Evolutionary conservation across 2,888 invertebrate genomes (phyloP), one percentile per base, ranked within the genome.

Genomic region (Cheilosia soror): DNA sequence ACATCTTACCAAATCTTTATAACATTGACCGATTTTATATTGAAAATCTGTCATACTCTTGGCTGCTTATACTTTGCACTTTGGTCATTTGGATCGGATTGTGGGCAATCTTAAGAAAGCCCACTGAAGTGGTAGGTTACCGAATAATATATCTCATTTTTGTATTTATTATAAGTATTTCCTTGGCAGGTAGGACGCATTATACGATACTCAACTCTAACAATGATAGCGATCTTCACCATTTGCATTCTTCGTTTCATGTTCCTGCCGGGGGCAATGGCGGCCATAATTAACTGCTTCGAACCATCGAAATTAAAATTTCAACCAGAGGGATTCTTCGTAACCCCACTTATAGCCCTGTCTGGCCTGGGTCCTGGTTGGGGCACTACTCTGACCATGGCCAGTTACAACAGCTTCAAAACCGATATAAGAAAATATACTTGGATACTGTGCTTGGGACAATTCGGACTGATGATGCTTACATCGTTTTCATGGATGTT

Each of bases 401-500:
- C 87, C 2, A 87, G 87, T 9, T 87, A 65, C 29, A 87, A 87
- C 90, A 93, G 94, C 82, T 96, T 96, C 89, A 93, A 94, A 88
- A 96, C 96, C 87, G 95, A 95, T 87, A 95, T 95, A 88, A 93
- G 94, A 90, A 87, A 75, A 6, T 89, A 89, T 20, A 90, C 91
- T 68, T 91, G 90, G 90, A 51, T 90, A 0, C 88, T 90, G 68
- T 88, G 88, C 2, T 62, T 90, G 5, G 88, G 88, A 0, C 91
- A 91, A 87, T 86, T 90, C 13, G 77, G 89, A 0, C 66, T 90
- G 0, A 89, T 89, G n/a, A 72, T 89, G 3, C 66, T 89, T 93
- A 95, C 0, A 94, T 96, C 58, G 27, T 62, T 89, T 7, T 90
- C 88, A 72, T 90, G 89, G 88, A 78, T 89, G 88, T 84, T 90